Evolutionary conservation across 1,140 invertebrate species (phyloP).

Genomic region (Chymomyza costata): DNA sequence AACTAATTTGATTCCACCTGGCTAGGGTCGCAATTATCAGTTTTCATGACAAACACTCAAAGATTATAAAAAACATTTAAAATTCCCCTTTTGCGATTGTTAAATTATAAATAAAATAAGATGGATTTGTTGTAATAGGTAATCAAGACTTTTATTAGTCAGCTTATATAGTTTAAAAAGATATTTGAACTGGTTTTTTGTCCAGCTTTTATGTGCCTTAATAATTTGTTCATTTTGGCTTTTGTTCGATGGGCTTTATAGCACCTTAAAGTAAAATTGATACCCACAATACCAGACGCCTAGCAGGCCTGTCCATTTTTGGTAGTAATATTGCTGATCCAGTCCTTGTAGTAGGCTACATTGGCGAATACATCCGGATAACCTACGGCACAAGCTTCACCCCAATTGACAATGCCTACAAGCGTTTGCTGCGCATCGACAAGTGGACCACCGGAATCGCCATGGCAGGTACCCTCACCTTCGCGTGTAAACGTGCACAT

Average conservation of each 20-base stretch:
- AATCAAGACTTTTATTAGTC: too few species aligned
- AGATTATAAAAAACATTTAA: too few species aligned
- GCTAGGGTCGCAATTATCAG: too few species aligned
- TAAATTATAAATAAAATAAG: too few species aligned
- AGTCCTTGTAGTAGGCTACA: slow-evolving; percentile 72
- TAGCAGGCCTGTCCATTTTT: slow-evolving; percentile 34
- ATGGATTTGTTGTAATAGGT: too few species aligned
- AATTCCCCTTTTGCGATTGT: too few species aligned
- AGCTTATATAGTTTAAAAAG: too few species aligned
- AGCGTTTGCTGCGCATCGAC: slow-evolving; percentile 50
- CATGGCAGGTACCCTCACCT: slow-evolving; percentile 79
- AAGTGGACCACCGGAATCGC: slow-evolving; percentile 76
- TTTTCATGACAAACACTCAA: too few species aligned
- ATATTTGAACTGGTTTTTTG: slow-evolving; percentile 10
- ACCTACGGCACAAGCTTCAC: slow-evolving; percentile 76
- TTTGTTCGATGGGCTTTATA: slow-evolving; percentile 21
- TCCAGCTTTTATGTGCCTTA: background rate
- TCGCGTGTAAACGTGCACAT: slow-evolving; percentile 79
- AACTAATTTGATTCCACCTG: too few species aligned
- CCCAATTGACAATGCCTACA: slow-evolving; percentile 78
- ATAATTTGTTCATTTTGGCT: slow-evolving; percentile 42
- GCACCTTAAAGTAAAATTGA: slow-evolving; percentile 7
- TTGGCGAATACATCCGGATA: slow-evolving; percentile 77
- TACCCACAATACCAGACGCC: too few species aligned
- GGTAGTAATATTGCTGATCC: slow-evolving; percentile 47